Conservation (phyloP, 2,797 vertebrate genomes). For the Pithecia hirsuta region DNA sequence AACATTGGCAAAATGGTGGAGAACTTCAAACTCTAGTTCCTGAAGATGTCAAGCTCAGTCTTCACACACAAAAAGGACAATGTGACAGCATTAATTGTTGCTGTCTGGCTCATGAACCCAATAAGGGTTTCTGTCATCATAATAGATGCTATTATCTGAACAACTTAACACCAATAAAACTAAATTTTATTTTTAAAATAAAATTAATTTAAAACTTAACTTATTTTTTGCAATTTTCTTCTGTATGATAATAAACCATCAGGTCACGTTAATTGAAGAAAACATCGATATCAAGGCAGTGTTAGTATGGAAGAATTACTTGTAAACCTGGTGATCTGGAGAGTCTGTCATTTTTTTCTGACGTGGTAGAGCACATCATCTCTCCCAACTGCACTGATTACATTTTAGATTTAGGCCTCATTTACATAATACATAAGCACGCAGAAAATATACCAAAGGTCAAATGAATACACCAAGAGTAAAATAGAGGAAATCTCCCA, state of each 20-base stretch:
- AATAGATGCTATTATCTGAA: not conserved
- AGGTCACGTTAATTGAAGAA: constrained; percentile 49
- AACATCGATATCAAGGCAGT: constrained; percentile 44
- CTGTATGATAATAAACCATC: not conserved
- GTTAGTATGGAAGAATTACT: not conserved
- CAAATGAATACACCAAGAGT: constrained; percentile 74
- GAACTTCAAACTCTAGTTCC: not conserved
- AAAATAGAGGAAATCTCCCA: constrained; percentile 68
- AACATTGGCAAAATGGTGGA: not conserved
- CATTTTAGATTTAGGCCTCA: constrained; percentile 81
- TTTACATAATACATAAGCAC: constrained; percentile 78
- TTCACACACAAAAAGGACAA: not conserved
- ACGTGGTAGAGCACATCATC: constrained; percentile 62
- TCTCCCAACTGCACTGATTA: constrained; percentile 70
- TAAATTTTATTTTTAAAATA: too few species aligned
- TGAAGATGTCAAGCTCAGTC: not conserved
- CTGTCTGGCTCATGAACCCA: not conserved
- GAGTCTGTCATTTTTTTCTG: constrained; percentile 68
- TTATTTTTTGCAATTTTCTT: not conserved
- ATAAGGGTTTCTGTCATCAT: not conserved
- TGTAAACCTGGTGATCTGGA: constrained; percentile 57
- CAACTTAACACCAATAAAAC: constrained; percentile 40
- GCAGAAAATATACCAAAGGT: constrained; percentile 71
- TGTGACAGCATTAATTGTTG: not conserved
- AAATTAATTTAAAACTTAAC: not conserved